A percentile compares a stretch with the other conserved stretches of the same genome.
These are phyloP conservation scores for Apotomis betuletana DNA, from an alignment of 2,888 invertebrate species.

Conservation along the genomic window DNA sequence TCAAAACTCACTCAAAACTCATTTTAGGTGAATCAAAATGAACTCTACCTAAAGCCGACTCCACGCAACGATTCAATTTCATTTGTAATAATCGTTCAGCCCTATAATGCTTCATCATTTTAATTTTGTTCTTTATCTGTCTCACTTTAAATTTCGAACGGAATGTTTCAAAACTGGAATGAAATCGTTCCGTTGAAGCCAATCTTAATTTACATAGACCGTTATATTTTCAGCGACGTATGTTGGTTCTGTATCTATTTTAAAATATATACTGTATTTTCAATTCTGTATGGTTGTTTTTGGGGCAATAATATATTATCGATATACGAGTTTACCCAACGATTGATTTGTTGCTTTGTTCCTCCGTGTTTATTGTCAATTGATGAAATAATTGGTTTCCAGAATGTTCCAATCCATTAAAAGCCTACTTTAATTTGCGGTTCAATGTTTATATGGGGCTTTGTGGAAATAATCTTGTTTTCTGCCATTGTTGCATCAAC, in stretches of 20 bases:
- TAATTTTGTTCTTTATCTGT: conserved; percentile 8
- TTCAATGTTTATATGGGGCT: conserved; percentile 1
- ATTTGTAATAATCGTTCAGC: too few species aligned
- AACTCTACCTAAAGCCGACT: too few species aligned
- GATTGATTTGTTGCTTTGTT: conserved; percentile 13
- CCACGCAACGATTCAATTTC: too few species aligned
- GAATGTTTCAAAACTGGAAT: conserved; percentile 11
- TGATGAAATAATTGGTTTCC: conserved; percentile 32
- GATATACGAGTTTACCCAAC: neutral
- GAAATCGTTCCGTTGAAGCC: neutral
- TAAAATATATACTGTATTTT: neutral
- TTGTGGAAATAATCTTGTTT: conserved; percentile 26
- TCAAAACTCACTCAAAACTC: too few species aligned
- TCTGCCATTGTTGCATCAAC: neutral
- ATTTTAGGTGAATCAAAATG: too few species aligned
- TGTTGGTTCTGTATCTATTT: neutral
- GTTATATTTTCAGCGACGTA: neutral
- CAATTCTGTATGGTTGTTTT: neutral
- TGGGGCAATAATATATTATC: neutral
- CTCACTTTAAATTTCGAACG: conserved; percentile 13
- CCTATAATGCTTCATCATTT: too few species aligned
- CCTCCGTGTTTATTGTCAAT: conserved; percentile 13
- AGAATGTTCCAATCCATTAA: conserved; percentile 26
- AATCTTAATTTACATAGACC: conserved; percentile 14
- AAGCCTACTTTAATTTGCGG: conserved; percentile 30